Conservation (phyloP, 2,888 invertebrate genomes). For the Rosalia funebris region DNA sequence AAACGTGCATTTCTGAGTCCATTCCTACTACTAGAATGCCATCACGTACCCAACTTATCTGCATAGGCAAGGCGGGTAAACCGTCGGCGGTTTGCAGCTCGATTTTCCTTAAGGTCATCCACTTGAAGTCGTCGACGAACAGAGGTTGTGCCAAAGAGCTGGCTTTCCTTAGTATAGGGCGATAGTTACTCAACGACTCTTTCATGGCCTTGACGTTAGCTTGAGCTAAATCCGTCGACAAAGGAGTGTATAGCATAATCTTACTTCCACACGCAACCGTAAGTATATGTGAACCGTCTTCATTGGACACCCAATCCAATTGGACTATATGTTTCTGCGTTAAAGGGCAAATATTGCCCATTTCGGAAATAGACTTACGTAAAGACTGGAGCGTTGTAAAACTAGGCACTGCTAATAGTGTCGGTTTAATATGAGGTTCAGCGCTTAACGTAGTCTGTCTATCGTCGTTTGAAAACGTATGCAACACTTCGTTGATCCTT, state of each 20-base stretch:
- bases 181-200: constrained; percentile 83
- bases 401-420: constrained; percentile 85
- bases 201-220: constrained; percentile 82
- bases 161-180: constrained; percentile 88
- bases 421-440: constrained; percentile 61
- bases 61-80: constrained; percentile 96
- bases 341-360: constrained; percentile 89
- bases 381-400: constrained; percentile 90
- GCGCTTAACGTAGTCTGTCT: constrained; percentile 63
- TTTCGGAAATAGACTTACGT: constrained; percentile 88
- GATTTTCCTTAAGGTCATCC: constrained; percentile 95
- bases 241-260: constrained; percentile 90
- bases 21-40: constrained; percentile 98
- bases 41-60: constrained; percentile 97
- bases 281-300: constrained; percentile 97
- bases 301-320: constrained; percentile 98
- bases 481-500: constrained; percentile 81
- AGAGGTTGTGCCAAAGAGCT: constrained; percentile 90
- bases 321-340: constrained; percentile 95
- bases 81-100: constrained; percentile 94
- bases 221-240: constrained; percentile 94
- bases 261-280: constrained; percentile 96
- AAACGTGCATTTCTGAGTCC: constrained; percentile 99
- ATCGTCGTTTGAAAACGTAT: constrained; percentile 80
- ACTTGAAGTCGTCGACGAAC: constrained; percentile 91